Evolutionary conservation across 2,888 invertebrate genomes (phyloP), one percentile per base, ranked within the genome.

Genomic region (Drosophila maculinotata): DNA sequence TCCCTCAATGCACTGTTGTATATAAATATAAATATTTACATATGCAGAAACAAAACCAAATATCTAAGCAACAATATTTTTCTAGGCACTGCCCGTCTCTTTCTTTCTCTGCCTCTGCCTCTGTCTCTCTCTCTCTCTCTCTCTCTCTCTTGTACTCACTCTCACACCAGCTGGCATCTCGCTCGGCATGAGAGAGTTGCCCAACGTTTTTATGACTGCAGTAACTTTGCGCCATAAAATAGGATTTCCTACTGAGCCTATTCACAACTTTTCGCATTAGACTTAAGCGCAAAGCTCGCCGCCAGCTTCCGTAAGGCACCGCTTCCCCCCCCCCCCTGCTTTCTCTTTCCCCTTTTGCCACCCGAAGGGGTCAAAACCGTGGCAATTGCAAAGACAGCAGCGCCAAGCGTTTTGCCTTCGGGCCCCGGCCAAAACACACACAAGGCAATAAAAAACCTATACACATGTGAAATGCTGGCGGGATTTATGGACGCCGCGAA

Each of bases 251-350:
- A 86, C 83, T 83, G 83, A 83, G 83, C 83, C 83, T 83, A 83
- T 83, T 88, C 88, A 88, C 83, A 83, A 83, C 83, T 83, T 83
- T 83, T 86, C 88, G 83, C 83, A 83, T 83, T 83, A 83, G 83
- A 88, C 83, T 88, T 88, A 88, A 83, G 88, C 88, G 88, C 68
- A 83, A 83, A 83, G 88, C 86, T 63, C 79, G 75, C 87, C 69
- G 76, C 66, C 71, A 86, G 76, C 69, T 57, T 56, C 67, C 45
- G 35, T 41, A 25, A 8, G 12, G n/a, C 41, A 5, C 28, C 17
- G 31, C 41, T 41, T 25, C 12, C 31, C 26, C 6, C 10, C 10
- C 14, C 25, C 7, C 20, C 39, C 41, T 12, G 25, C 25, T 51
- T 6, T 28, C 26, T 51, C 6, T 23, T 35, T 23, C 38, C 45